Base-by-base conservation (phyloP, 2,113 vertebrate species). In the Anser cygnoides region DNA sequence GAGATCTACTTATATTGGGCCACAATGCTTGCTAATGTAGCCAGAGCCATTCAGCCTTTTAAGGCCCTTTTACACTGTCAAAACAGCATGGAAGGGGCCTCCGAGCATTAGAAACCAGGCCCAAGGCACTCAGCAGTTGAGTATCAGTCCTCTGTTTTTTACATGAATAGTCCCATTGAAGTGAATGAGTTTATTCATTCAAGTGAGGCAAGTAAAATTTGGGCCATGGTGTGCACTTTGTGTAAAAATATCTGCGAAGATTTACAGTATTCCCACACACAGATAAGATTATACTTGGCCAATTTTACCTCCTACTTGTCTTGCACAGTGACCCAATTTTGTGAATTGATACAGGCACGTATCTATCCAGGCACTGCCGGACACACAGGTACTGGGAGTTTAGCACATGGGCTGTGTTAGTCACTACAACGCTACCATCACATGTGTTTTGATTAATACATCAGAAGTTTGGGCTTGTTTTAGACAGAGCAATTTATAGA, bases 111-210 rank as follows among this genome's bases (percentile, higher is more conserved):
- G 87, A 92, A 96, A 94, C 89, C 73, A 96, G 95, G 96, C 96
- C 94, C 92, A 96, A 94, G 91, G 95, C 91, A 55, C 89, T 89
- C 87, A 5, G 95, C 89, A 67, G 92, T 44, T 35, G 87, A 96
- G 96, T 92, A 96, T 96, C 95, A 91, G 89, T 79, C 93, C 87
- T 96, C 96, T 97, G 96, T 92, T 92, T 96, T 93, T 91, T 92
- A 89, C 89, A 96, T 97, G 96, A 97, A 96, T 96, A 96, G 96
- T 96, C 86, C 80, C 77, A 96, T 95, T 97, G 96, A 96, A 92
- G 74, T 96, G 95, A 96, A 96, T 96, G 96, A 91, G 89, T 96
- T 96, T 95, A 94, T 96, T 97, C 92, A 96, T 94, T 91, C 87
- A 93, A 97, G 84, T 78, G 95, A 97, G 89, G 93, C 92, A 95